phyloP scores from a whole-genome alignment of 2,113 vertebrate species.

The Caretta caretta region DNA sequence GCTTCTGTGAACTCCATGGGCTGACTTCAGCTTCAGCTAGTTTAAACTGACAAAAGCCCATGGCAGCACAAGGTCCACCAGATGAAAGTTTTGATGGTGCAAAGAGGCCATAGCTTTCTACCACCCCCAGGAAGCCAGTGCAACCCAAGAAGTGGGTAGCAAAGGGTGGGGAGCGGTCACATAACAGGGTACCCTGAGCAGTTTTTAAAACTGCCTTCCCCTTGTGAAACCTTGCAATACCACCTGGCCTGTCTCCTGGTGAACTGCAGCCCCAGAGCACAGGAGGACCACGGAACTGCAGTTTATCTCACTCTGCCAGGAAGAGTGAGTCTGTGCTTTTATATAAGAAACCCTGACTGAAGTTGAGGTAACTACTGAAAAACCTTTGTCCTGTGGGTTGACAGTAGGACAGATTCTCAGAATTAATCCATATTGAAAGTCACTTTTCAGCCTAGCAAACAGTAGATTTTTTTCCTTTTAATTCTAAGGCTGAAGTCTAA shows the following conservation, averaged over 20 bases:
- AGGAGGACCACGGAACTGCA: not conserved
- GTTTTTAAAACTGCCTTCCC: too few relatives aligned
- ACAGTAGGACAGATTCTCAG: not conserved
- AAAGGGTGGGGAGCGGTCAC: too few relatives aligned
- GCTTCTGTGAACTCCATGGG: not conserved
- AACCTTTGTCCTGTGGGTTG: not conserved
- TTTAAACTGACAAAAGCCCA: not conserved
- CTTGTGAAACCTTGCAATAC: not conserved
- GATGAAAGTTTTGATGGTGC: not conserved
- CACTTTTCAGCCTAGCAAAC: not conserved
- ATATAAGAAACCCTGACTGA: not conserved
- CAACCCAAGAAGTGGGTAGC: not conserved
- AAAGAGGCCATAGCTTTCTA: not conserved
- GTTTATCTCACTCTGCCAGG: not conserved
- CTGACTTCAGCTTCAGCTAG: not conserved
- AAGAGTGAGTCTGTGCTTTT: not conserved
- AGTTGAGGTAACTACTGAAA: not conserved
- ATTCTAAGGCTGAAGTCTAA: not conserved
- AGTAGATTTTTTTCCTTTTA: not conserved
- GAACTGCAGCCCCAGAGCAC: not conserved
- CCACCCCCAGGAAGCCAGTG: not conserved
- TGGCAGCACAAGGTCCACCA: not conserved
- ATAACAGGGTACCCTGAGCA: too few relatives aligned
- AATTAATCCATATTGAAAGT: not conserved
- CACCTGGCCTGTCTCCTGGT: not conserved